phyloP scores from a whole-genome alignment of 35 echinoderm and acorn worm species.

The Amphiura filiformis region DNA sequence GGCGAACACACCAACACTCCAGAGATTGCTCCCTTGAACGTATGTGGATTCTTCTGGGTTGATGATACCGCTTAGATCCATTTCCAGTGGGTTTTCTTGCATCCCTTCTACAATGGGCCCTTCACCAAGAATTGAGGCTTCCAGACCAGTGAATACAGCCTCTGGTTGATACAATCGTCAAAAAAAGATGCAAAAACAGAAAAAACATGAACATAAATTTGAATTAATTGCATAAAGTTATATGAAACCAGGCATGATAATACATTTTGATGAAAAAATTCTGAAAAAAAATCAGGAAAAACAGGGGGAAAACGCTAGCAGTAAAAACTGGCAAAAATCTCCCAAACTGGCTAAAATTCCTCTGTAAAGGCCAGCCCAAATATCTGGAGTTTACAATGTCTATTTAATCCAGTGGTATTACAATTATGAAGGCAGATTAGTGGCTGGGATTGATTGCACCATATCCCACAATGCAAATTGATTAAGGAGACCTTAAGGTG shows the following conservation, averaged over 20 bases:
- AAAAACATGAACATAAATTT: not conserved
- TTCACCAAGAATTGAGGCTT: conserved; percentile 43
- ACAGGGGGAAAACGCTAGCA: no score
- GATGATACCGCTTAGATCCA: conserved; percentile 59
- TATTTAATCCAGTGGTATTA: no score
- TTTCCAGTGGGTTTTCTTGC: conserved; percentile 34
- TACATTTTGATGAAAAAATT: not conserved
- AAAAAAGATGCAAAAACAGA: not conserved
- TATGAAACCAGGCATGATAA: not conserved
- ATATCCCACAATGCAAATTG: no score
- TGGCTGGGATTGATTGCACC: no score
- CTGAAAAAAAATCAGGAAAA: no score
- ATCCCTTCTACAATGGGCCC: conserved; percentile 55
- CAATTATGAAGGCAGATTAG: no score
- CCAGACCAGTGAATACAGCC: conserved; percentile 75
- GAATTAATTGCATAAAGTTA: not conserved
- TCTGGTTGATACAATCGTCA: conserved; percentile 27
- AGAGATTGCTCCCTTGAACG: conserved; percentile 48
- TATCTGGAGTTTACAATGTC: no score
- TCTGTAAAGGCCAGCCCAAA: no score
- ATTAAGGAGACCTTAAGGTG: no score
- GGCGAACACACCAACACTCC: conserved; percentile 46
- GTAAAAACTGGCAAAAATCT: no score
- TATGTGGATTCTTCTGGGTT: conserved; percentile 42
- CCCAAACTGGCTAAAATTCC: no score